phyloP scores from a whole-genome alignment of 64 coral and sea anemone species.

The Stichodactyla mertensii region DNA sequence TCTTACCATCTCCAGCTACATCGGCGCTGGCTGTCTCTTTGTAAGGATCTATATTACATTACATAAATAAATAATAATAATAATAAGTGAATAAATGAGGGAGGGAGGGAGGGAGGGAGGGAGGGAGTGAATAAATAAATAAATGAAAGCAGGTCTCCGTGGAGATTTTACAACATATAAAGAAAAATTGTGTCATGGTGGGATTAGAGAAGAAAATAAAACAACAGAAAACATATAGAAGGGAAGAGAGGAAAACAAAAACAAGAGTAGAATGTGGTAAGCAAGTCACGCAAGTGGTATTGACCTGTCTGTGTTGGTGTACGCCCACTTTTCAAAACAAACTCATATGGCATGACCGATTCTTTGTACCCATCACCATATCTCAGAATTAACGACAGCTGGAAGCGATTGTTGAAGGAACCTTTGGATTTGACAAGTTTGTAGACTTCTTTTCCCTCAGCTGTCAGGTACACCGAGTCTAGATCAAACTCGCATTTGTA shows the following conservation, averaged over 20 bases:
- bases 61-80: neutral
- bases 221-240: too few species aligned
- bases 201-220: too few species aligned
- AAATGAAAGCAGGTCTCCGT: too few species aligned
- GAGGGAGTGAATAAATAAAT: too few species aligned
- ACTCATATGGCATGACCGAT: conserved; percentile 62
- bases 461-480: conserved; percentile 62
- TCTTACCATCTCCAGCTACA: neutral
- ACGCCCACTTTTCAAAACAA: conserved; percentile 64
- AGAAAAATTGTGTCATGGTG: too few species aligned
- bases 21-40: neutral
- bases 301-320: conserved; percentile 23
- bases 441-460: conserved; percentile 60
- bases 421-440: conserved; percentile 72
- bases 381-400: conserved; percentile 30
- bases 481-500: conserved; percentile 60
- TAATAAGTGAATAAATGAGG: too few species aligned
- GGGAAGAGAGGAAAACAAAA: too few species aligned
- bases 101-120: too few species aligned
- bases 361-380: conserved; percentile 35
- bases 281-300: neutral
- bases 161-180: too few species aligned
- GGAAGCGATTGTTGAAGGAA: conserved; percentile 61
- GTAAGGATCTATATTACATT: neutral
- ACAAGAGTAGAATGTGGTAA: neutral